A percentile compares a stretch with the other conserved stretches of the same genome.
phyloP scores from a whole-genome alignment of 2,797 vertebrate species.

The Mormyrops boulengeri region DNA sequence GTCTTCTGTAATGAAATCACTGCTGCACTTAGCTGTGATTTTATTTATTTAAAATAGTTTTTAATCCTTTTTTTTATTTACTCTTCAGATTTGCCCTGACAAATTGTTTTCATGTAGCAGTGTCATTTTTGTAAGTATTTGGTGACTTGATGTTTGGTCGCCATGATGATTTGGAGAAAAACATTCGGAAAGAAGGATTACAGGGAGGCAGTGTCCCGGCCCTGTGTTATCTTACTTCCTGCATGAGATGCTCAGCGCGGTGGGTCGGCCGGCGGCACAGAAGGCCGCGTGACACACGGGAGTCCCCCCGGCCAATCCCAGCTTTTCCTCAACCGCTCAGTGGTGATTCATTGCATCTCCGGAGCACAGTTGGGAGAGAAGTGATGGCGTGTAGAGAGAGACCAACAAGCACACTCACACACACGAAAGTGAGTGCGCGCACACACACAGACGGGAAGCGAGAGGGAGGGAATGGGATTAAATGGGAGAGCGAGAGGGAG shows the following conservation, averaged over 20 bases:
- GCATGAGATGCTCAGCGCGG: not conserved
- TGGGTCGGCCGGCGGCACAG: not conserved
- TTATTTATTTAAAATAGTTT: not conserved
- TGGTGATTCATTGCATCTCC: slow-evolving; percentile 25
- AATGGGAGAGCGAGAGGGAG: not conserved
- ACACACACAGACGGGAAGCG: slow-evolving; percentile 23
- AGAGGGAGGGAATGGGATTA: slow-evolving; percentile 38
- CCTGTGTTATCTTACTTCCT: not conserved
- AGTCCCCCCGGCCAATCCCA: slow-evolving; percentile 36
- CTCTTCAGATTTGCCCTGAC: not conserved
- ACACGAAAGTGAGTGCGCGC: not conserved
- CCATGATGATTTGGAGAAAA: not conserved
- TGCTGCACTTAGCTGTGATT: not conserved
- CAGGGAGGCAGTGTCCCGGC: not conserved
- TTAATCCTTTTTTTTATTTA: not conserved
- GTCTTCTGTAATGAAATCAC: not conserved
- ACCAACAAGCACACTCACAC: not conserved
- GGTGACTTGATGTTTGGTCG: not conserved
- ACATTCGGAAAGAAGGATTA: not conserved
- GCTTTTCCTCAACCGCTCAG: slow-evolving; percentile 42
- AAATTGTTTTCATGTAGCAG: not conserved
- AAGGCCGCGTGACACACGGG: slow-evolving; percentile 3
- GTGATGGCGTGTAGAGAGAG: not conserved
- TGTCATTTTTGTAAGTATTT: not conserved
- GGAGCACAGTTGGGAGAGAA: not conserved